Evolutionary conservation across 2,113 vertebrate genomes (phyloP).

Genomic region (Saccopteryx bilineata): DNA sequence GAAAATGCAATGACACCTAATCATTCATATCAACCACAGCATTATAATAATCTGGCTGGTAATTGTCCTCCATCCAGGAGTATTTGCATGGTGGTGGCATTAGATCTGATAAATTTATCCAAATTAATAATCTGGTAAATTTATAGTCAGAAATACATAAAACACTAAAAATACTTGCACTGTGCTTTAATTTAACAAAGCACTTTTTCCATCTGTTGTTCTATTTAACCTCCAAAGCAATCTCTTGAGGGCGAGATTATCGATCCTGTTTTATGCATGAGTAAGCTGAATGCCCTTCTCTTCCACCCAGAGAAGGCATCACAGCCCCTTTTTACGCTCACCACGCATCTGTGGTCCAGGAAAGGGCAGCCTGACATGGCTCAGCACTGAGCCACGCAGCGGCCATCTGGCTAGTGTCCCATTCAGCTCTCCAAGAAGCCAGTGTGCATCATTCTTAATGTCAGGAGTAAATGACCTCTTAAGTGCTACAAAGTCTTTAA

Average conservation of each 20-base stretch:
- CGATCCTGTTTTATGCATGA: neutral
- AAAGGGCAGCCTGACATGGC: neutral
- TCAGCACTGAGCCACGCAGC: neutral
- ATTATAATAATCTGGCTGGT: neutral
- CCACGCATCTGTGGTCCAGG: neutral
- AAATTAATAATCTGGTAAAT: neutral
- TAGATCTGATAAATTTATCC: neutral
- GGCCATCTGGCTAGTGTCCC: neutral
- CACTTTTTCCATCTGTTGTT: neutral
- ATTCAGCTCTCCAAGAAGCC: neutral
- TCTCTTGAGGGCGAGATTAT: neutral
- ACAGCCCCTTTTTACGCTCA: rapidly evolving
- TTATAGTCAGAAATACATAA: constrained; percentile 5
- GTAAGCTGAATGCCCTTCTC: neutral
- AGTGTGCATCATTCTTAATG: neutral
- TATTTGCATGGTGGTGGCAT: neutral
- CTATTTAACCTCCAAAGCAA: constrained; percentile 40
- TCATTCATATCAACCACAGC: neutral
- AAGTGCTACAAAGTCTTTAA: neutral
- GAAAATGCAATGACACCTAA: neutral
- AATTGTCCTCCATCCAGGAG: neutral
- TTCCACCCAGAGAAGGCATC: neutral
- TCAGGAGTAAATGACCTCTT: neutral
- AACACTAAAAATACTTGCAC: neutral
- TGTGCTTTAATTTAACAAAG: constrained; percentile 50